phyloP scores from a whole-genome alignment of 2,113 vertebrate species.

The Pelusios castaneus region DNA sequence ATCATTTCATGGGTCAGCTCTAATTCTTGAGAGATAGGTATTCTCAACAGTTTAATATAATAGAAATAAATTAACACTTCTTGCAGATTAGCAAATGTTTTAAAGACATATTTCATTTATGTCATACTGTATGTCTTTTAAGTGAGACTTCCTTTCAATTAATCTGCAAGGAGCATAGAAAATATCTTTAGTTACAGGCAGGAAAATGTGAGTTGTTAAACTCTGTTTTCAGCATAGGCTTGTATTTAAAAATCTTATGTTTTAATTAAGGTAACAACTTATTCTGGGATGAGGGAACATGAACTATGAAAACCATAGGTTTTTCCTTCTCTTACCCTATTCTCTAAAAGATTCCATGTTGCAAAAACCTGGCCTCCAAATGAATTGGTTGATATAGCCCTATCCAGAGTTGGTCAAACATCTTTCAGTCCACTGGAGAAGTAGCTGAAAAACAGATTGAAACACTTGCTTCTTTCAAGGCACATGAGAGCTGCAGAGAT shows the following conservation, averaged over 20 bases:
- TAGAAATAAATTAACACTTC: background rate
- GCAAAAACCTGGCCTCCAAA: no score
- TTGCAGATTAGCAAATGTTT: background rate
- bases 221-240: background rate
- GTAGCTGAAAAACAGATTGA: no score
- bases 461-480: no score
- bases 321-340: no score
- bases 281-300: background rate
- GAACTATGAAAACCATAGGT: background rate
- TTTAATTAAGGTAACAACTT: background rate
- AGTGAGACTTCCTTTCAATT: background rate
- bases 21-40: background rate
- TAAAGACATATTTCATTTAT: background rate
- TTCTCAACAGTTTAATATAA: background rate
- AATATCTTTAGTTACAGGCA: background rate
- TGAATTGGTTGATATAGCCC: no score
- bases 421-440: no score
- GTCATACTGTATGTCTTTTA: background rate
- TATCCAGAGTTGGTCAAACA: no score
- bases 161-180: background rate
- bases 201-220: background rate
- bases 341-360: no score
- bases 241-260: background rate
- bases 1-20: constrained; percentile 13
- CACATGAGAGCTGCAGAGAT: no score